Percentiles rank a stretch among this genome's conserved stretches.
phyloP scores from a whole-genome alignment of 92 coral and sea anemone genomes.

The Muricea muricata region DNA sequence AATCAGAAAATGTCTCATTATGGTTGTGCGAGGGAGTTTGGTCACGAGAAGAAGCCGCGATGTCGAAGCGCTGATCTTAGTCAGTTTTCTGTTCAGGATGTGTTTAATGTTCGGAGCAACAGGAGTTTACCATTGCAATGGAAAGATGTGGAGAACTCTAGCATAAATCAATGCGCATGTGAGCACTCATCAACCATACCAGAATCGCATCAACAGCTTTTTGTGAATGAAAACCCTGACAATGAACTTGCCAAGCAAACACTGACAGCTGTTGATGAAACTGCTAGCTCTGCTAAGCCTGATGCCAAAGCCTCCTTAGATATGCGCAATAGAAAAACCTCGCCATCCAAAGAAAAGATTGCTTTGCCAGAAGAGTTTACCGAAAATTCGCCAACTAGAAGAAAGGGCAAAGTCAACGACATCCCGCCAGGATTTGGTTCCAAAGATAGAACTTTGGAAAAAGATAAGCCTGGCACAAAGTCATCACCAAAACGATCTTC shows the following conservation, averaged over 20 bases:
- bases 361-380: background rate
- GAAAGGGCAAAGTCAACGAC: background rate
- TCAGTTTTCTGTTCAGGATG: background rate
- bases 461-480: background rate
- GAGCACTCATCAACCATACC: background rate
- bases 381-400: background rate
- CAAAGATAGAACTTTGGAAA: background rate
- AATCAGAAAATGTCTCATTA: background rate
- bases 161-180: background rate
- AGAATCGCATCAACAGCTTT: background rate
- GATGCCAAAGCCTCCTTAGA: too few species aligned
- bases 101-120: background rate
- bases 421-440: background rate
- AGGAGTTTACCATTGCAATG: too few species aligned
- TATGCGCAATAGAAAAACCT: background rate
- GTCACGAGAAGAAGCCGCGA: background rate
- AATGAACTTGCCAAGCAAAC: background rate
- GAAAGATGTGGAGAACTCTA: background rate
- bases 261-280: background rate
- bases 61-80: slow-evolving; percentile 4
- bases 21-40: background rate
- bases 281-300: too few species aligned
- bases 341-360: too few species aligned
- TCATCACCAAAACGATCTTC: background rate
- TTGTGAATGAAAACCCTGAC: background rate